Percentiles rank a stretch among this genome's conserved stretches.
Conservation (phyloP, 2,113 vertebrate species). For the Colaptes auratus region DNA sequence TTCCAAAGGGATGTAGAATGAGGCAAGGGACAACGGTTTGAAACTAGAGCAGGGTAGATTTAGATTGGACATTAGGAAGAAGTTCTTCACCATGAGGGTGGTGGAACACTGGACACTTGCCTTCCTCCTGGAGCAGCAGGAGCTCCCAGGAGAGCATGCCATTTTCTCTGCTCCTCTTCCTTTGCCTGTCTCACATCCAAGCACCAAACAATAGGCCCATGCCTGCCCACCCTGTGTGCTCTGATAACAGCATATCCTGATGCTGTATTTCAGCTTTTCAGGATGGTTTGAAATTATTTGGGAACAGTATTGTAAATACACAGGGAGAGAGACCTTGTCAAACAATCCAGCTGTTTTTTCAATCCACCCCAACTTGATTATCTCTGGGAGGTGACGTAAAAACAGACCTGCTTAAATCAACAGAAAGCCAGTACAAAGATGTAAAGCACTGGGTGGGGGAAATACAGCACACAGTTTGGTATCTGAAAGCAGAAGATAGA, state of each 20-base stretch:
- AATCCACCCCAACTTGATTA: conserved; percentile 36
- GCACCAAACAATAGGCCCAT: neutral
- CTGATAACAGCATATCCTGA: conserved; percentile 25
- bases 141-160: neutral
- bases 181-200: neutral
- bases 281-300: conserved; percentile 39
- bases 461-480: conserved; percentile 27
- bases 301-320: conserved; percentile 58
- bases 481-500: conserved; percentile 25
- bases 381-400: conserved; percentile 39
- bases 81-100: too few species aligned
- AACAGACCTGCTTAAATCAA: conserved; percentile 42
- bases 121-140: neutral
- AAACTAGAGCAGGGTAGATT: too few species aligned
- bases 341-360: conserved; percentile 58
- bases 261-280: neutral
- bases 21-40: too few species aligned
- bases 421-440: conserved; percentile 27
- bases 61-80: too few species aligned
- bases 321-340: conserved; percentile 44
- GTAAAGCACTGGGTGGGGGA: conserved; percentile 26
- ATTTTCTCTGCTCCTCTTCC: neutral
- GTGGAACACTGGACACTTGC: neutral
- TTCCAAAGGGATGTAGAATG: too few species aligned
- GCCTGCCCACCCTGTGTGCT: neutral